Conservation (phyloP, 2,113 vertebrate genomes). For the Sphaerodactylus townsendi region DNA sequence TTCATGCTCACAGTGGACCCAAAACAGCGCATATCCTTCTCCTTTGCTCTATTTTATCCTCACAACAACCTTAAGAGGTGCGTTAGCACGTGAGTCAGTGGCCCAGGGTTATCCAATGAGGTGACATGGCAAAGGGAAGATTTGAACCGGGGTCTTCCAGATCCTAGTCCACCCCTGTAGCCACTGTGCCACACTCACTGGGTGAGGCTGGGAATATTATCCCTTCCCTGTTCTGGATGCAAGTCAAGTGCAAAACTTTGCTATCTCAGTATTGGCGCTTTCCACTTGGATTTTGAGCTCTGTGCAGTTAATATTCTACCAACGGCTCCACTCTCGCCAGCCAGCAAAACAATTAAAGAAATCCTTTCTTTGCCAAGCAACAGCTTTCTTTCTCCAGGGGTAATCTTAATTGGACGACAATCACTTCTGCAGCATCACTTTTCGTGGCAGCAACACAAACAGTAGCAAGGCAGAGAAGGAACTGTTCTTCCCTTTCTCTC, state of each 20-base stretch:
- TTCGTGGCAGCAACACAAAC: not conserved
- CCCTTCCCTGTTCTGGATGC: not conserved
- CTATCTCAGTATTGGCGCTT: not conserved
- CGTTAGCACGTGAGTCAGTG: too few species aligned
- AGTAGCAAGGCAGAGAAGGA: not conserved
- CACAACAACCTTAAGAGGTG: too few species aligned
- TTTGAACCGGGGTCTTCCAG: too few species aligned
- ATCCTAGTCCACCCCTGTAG: too few species aligned
- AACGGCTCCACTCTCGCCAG: not conserved
- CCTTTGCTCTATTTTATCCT: too few species aligned
- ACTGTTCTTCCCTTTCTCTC: not conserved
- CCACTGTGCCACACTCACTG: too few species aligned
- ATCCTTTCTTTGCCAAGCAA: not conserved
- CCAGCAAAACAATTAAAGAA: not conserved
- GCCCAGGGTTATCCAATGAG: too few species aligned
- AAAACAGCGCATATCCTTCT: too few species aligned
- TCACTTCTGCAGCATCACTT: not conserved
- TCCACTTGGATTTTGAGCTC: not conserved
- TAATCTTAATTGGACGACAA: not conserved
- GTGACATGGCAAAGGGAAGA: too few species aligned
- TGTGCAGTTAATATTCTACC: not conserved
- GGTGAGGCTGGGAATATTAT: not conserved
- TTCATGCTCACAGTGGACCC: too few species aligned
- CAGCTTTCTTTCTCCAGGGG: too few species aligned
- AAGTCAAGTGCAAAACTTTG: not conserved